Base-by-base conservation (phyloP, 1,140 invertebrate genomes). In the Macrotrachela quadricornifera region DNA sequence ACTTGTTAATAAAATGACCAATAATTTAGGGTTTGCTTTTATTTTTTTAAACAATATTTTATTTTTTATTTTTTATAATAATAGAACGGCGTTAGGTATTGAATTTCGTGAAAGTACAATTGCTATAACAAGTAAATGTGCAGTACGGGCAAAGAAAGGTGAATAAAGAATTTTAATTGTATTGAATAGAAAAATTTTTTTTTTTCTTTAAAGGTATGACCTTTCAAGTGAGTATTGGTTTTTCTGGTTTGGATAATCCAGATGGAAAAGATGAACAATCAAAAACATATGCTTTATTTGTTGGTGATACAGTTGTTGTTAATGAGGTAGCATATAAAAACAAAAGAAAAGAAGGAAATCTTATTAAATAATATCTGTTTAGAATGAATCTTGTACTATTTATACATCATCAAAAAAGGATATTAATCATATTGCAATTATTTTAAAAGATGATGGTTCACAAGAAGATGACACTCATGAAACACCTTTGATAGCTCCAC, bases 21-120 rank as follows among this genome's bases (percentile, higher is more conserved):
- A 94, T 68, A 85, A 78, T 59, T 82, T 92, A 71, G 90, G 88
- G 68, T 80, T 59, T 58, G 59, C 63, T 10, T 50, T 51, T 30
- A n/a, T 53, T 4, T 42, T 40, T 45, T 13, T 30, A 14, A 30
- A 36, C 6, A 1, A 21, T 10, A 51, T 55, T n/a, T 21, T 18
- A 45, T 2, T 37, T 18, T 52, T 18, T 41, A n/a, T 2, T 47
- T 6, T 36, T 45, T 44, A 21, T 47, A 41, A 45, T 64, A 59
- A 41, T 46, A 76, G 76, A 16, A 91, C 96, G 74, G 85, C 79
- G 0, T 96, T 87, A 78, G 94, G 94, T 10, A 85, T 97, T 61
- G 92, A 99, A 69, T 99, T 99, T 69, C 78, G 90, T 48, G 94
- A 99, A 69, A 82, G 82, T 59, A 84, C 84, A 0, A 73, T 97